Base-by-base conservation (phyloP, 2,113 vertebrate genomes). In the Oenanthe oenanthe region DNA sequence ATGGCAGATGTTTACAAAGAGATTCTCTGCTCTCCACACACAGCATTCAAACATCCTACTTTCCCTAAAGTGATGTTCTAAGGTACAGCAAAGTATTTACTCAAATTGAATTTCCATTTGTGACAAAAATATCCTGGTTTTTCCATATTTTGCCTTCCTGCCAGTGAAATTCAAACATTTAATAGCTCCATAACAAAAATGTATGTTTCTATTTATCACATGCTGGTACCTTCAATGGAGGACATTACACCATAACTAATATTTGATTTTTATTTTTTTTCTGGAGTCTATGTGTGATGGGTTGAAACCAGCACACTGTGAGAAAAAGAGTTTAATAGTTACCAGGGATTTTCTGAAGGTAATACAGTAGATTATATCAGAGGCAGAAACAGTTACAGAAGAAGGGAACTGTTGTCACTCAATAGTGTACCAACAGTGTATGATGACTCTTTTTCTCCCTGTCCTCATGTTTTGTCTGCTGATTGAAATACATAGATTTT, bases 1-100 rank as follows among this genome's bases (percentile, higher is more conserved):
- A 95, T 40, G 38, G 18, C 60, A 93, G 71, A 90, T 48, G 9
- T 89, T 97, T 97, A 75, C 42, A 82, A 86, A 78, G 67, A 85
- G 43, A 29, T 51, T 10, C 50, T 91, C 66, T 84, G 50, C 51
- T 95, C 7, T 85, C 31, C 50, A 40, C 10, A 62, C 32, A 73
- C 6, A 88, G 20, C 40, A 36, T 58, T 81, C 82, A 79, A 26
- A 45, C 38, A 32, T 17, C 3, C 17, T 81, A 15, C 22, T 90
- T 88, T 34, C 21, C 28, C 25, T 62, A 29, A 87, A 80, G 50
- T 57, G 19, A 7, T 77, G 4, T 38, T 91, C 70, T 72, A 18
- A 74, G 71, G 45, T 80, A 11, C 42, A 87, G 47, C 10, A 84
- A 80, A 48, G 17, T 60, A 4, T 66, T 70, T 72, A 36, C 63